Evolutionary conservation across 2,113 vertebrate species (phyloP), one percentile per base, ranked within the genome.

Genomic region (Bos indicus): DNA sequence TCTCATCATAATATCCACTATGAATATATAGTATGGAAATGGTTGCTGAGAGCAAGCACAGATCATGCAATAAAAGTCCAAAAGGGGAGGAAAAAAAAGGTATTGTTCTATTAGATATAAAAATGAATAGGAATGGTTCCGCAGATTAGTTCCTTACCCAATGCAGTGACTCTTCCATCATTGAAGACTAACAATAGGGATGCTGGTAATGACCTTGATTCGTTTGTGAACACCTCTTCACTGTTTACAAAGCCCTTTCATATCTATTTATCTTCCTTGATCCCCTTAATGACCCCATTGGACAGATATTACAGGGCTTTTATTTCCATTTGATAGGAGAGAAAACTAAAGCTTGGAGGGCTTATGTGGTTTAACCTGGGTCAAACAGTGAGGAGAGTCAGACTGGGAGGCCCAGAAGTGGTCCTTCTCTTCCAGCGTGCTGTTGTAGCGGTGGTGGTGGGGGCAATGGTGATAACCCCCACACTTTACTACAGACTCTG

Each of bases 201-300:
- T 52, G 83, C 62, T 74, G 91, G 48, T 59, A 56, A 86, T 51
- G 87, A 62, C 92, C 56, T 88, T 48, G 82, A 56, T 60, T 86
- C 59, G 36, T 83, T 59, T 78, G 89, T 46, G 86, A 95, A 33
- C 33, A 85, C 80, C 48, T 9, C 43, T 46, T 46, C 43, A 46
- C 43, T 96, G 52, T 95, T 94, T 80, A 84, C 94, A 88, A 74
- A 96, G 90, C 64, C 71, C 83, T 90, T 60, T 57, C 90, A 0
- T 25, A 59, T 90, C 97, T 96, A 1, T 89, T 89, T 36, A 78
- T 84, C 87, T 95, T 86, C 40, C 51, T 81, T 86, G 54, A 87
- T 54, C 57, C 62, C 95, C 36, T 36, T 78, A 60, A 40, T 95
- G 95, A 82, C 81, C 59, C 52, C 57, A 48, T 28, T 28, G 84